Base-by-base conservation (phyloP, 2,888 invertebrate species). In the Lingula anatina region DNA sequence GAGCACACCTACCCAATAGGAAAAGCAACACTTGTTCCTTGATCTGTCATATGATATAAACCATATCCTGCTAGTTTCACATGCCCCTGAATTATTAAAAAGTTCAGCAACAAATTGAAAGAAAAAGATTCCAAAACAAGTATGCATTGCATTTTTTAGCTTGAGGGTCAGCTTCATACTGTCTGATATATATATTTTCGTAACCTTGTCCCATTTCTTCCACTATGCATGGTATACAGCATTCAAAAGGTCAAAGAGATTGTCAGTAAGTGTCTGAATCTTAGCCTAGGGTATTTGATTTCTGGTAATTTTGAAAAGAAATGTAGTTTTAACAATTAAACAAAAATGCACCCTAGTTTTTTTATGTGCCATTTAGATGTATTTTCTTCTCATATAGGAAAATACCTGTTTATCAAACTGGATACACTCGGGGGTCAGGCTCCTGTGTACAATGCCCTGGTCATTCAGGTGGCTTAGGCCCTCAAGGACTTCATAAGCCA, bases 11-110 rank as follows among this genome's bases (percentile, higher is more conserved):
- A 80, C 79, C 80, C 80, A 55, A 81, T 75, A 18, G 95, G 94
- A 82, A 96, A 95, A 15, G 89, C 84, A 2, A 96, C 91, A 73
- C 90, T 86, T 67, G 83, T 84, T 15, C 93, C 94, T 70, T 83
- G 82, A 61, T 86, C 87, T 18, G 94, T 93, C 88, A 95, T 91
- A 64, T 88, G 85, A 76, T 87, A 91, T 61, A 95, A 78, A n/a
- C 95, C 96, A 81, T 89, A 95, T 77, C 93, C 91, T 64, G 90
- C 90, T 31, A 97, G 75, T 71, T 94, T 92, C 0, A 90, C 86
- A 69, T 84, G 53, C 18, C 67, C 75, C 77, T 63, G 46, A 36
- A 59, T n/a, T n/a, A n/a, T n/a, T n/a, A n/a, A n/a, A n/a, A 9
- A 37, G 18, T 21, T 9, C 12, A 15, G 9, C 31, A 31, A 12